Percentiles rank a stretch among this genome's conserved stretches.
Conservation (phyloP, 2,113 vertebrate species). For the Oenanthe oenanthe region DNA sequence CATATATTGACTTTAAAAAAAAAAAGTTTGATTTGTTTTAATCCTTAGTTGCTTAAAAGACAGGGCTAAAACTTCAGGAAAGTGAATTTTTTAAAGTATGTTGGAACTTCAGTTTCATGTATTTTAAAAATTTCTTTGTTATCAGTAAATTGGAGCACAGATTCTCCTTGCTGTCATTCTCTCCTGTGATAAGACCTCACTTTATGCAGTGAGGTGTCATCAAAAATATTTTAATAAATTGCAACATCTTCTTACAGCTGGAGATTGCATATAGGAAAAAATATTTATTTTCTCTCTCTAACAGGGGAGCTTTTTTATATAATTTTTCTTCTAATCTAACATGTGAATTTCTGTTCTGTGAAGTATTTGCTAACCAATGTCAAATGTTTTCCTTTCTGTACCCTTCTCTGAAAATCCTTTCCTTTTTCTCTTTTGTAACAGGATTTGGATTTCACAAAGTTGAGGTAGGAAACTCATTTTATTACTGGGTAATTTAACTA, state of each 20-base stretch:
- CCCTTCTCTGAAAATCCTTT: neutral
- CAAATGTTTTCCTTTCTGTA: neutral
- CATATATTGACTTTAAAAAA: neutral
- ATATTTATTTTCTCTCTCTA: neutral
- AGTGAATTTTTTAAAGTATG: neutral
- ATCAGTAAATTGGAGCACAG: neutral
- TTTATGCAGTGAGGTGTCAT: neutral
- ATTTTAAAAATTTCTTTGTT: neutral
- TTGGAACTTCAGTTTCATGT: neutral
- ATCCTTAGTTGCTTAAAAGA: neutral
- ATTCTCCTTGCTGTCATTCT: neutral
- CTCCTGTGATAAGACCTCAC: neutral
- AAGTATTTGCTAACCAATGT: neutral
- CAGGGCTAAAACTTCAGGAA: neutral
- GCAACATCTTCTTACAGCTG: neutral
- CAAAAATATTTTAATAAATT: neutral
- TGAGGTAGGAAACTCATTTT: slow-evolving; percentile 61
- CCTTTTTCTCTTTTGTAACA: slow-evolving; percentile 27
- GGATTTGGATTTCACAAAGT: slow-evolving; percentile 53
- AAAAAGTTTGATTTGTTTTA: neutral
- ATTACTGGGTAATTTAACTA: neutral
- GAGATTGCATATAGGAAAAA: neutral
- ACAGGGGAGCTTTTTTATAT: accelerated
- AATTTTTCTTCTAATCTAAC: neutral
- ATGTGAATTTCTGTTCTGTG: neutral